A percentile compares a stretch with the other conserved stretches of the same genome.
phyloP scores from a whole-genome alignment of 2,888 invertebrate genomes.

The Cephus nigrinus region DNA sequence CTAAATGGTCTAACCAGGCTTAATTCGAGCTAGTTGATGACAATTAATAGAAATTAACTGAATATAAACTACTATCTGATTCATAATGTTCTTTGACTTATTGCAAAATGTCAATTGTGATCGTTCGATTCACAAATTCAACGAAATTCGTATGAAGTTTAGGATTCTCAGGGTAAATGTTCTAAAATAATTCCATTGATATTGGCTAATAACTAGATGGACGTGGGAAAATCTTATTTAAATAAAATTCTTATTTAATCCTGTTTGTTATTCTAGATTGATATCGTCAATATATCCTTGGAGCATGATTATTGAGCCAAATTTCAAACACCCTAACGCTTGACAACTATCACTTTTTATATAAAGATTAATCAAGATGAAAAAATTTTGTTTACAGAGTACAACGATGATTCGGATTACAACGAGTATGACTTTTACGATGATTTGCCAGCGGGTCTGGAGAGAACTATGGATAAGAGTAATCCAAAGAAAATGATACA shows the following conservation, averaged over 20 bases:
- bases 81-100: slow-evolving; percentile 6
- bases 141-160: not conserved
- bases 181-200: not conserved
- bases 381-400: slow-evolving; percentile 38
- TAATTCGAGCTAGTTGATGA: slow-evolving; percentile 37
- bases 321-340: not conserved
- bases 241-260: not conserved
- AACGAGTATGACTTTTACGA: slow-evolving; percentile 49
- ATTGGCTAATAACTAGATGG: not conserved
- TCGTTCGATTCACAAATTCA: not conserved
- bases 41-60: slow-evolving; percentile 31
- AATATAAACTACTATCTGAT: not conserved
- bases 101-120: not conserved
- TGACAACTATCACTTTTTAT: not conserved
- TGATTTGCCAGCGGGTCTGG: slow-evolving; percentile 39
- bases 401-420: slow-evolving; percentile 55
- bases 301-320: not conserved
- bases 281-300: not conserved
- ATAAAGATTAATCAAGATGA: not conserved
- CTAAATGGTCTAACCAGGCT: slow-evolving; percentile 26
- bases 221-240: not conserved
- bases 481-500: slow-evolving; percentile 23
- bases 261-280: not conserved
- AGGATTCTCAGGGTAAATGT: not conserved
- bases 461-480: slow-evolving; percentile 26